Conservation (phyloP, 2,888 invertebrate species). For the Platycheirus rosarum region DNA sequence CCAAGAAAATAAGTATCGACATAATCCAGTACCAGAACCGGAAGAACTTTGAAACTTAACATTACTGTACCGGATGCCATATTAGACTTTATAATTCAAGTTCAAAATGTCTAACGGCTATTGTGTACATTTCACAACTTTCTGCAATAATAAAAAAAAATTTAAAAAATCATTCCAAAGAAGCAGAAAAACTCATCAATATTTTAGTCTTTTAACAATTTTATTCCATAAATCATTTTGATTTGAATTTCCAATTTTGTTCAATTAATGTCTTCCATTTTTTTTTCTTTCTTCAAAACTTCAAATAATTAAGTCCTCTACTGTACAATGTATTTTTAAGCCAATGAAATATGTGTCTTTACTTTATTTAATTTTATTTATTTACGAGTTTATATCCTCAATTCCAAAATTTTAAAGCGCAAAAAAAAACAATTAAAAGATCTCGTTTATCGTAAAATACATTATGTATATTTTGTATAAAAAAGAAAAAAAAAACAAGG, state of each 20-base stretch:
- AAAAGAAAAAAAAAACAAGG: constrained; percentile 48
- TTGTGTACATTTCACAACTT: background rate
- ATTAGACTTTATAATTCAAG: background rate
- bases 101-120: background rate
- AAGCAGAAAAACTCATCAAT: constrained; percentile 1
- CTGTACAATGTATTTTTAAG: constrained; percentile 47
- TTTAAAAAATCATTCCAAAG: background rate
- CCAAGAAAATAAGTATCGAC: too few species aligned
- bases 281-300: constrained; percentile 41
- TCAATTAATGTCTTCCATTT: constrained; percentile 44
- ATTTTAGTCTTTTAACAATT: constrained; percentile 55
- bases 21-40: background rate
- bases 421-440: constrained; percentile 58
- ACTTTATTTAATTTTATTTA: background rate
- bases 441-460: constrained; percentile 50
- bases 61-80: background rate
- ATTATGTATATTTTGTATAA: constrained; percentile 37
- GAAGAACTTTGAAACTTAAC: background rate
- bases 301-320: constrained; percentile 59
- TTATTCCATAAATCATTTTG: constrained; percentile 62
- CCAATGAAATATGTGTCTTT: constrained; percentile 14
- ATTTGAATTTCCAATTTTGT: constrained; percentile 36
- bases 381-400: too few species aligned
- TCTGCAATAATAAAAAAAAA: background rate
- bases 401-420: constrained; percentile 6